phyloP scores from a whole-genome alignment of 2,797 vertebrate genomes.

The Clarias pachynema region DNA sequence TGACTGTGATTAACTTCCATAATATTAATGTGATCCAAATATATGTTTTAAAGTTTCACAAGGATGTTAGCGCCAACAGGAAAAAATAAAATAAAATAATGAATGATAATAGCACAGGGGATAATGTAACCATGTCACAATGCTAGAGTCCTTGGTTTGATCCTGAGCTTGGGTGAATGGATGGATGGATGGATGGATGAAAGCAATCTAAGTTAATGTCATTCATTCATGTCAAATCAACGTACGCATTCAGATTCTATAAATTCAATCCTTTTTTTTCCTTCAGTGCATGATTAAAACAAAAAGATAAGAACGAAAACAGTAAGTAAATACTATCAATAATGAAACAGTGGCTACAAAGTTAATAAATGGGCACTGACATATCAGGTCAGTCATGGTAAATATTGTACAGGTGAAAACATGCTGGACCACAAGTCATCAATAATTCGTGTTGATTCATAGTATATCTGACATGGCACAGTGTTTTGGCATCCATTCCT shows the following conservation, averaged over 20 bases:
- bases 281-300: conserved; percentile 1
- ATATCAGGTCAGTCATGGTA: background rate
- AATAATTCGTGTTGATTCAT: background rate
- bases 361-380: conserved; percentile 2
- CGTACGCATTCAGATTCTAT: background rate
- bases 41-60: background rate
- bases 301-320: background rate
- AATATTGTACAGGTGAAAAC: conserved; percentile 10
- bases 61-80: background rate
- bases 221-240: background rate
- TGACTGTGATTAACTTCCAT: background rate
- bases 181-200: background rate
- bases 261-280: background rate
- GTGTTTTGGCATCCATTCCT: conserved; percentile 8
- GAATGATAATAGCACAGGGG: background rate
- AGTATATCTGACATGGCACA: conserved; percentile 18
- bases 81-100: background rate
- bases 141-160: background rate
- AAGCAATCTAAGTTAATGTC: background rate
- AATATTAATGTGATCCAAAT: background rate
- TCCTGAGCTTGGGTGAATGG: conserved; percentile 18
- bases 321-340: background rate
- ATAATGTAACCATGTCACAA: background rate
- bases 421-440: conserved; percentile 20
- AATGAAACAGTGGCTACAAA: background rate